Base-by-base conservation (phyloP, 2,888 invertebrate genomes). In the Brachynemurus nebulosus region DNA sequence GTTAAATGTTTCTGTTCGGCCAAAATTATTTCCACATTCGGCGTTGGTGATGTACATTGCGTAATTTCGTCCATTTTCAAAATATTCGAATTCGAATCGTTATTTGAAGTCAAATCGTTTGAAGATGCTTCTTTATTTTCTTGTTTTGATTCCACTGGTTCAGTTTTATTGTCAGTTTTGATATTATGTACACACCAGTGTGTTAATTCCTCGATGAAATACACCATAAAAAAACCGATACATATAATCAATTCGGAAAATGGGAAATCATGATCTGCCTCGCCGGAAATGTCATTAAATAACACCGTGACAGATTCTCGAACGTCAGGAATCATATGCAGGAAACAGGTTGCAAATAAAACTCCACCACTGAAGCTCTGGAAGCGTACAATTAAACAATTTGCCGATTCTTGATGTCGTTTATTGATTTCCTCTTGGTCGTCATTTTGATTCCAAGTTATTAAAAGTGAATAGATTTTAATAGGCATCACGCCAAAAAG, bases 251-350 rank as follows among this genome's bases (percentile, higher is more conserved):
- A 53, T 53, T 74, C 72, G 0, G 71, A 66, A 35, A 66, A 58
- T 0, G 69, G 72, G 51, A 58, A 63, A 50, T 55, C 55, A 30
- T 48, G 49, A 3, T 61, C 42, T 25, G 57, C 53, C 9, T 57
- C 59, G 21, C 47, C 48, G 27, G 46, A 46, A 37, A 41, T 49
- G 35, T 23, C 34, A 37, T 53, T 52, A 38, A 53, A 51, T 45
- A 59, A 61, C n/a, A 65, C 50, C 35, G 63, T 59, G 45, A 69
- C 58, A 7, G 65, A 62, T 39, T 63, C 62, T 44, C 67, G 61
- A 2, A 70, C 69, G 55, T 72, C 72, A 2, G 71, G 69, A 53
- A 72, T 66, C 66, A 73, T 68, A 53, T 73, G 72, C n/a, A 71
- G 59, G 51, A 73, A 71, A 47, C 70, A 70, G 2, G 72, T 72